Conservation (phyloP, 2,113 vertebrate genomes). For the Protobothrops mucrosquamatus region DNA sequence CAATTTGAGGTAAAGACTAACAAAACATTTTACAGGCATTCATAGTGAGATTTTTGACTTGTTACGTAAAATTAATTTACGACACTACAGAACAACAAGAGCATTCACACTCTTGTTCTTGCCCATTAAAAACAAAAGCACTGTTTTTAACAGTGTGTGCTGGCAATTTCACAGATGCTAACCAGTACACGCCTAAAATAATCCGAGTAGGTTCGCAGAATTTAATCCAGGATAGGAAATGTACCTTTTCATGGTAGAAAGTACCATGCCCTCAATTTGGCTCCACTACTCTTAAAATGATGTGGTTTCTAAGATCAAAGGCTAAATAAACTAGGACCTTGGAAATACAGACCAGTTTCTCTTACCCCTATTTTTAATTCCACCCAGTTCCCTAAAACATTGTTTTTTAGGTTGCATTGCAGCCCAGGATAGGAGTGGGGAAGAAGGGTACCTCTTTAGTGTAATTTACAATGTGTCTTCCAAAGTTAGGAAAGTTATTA, state of each 20-base stretch:
- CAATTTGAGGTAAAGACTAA: background rate
- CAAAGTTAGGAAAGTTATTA: background rate
- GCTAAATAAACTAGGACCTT: background rate
- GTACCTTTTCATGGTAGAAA: background rate
- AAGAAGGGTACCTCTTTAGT: background rate
- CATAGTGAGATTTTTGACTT: background rate
- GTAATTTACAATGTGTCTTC: background rate
- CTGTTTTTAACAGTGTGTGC: background rate
- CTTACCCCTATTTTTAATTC: background rate
- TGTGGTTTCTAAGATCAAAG: background rate
- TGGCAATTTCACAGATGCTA: background rate
- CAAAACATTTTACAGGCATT: background rate
- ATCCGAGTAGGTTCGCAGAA: background rate
- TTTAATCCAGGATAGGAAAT: background rate
- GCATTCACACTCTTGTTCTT: background rate
- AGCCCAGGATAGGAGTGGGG: background rate
- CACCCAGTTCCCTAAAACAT: background rate
- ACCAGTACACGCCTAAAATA: background rate
- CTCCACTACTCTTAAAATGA: background rate
- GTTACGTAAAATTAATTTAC: background rate
- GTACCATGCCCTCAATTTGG: background rate
- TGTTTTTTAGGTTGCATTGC: background rate
- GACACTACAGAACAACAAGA: background rate
- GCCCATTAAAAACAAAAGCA: background rate
- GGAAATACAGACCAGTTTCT: background rate